These are phyloP conservation scores for Himalopsyche phryganea DNA, from an alignment of 1,140 invertebrate genomes.

Conservation along the genomic window DNA sequence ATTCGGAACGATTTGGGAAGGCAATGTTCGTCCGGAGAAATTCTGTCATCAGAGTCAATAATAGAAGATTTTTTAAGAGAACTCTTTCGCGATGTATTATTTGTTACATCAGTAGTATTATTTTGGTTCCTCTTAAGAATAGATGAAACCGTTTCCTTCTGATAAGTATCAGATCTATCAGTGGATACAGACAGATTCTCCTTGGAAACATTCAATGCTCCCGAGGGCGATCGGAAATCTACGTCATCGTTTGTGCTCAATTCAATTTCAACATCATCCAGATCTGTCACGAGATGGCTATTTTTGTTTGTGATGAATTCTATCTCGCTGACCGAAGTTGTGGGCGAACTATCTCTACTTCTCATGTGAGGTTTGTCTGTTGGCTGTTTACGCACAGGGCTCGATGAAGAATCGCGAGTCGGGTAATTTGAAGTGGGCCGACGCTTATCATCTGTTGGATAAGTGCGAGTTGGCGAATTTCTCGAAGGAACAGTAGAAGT, in stretches of 20 bases:
- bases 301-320: conserved; percentile 42
- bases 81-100: conserved; percentile 41
- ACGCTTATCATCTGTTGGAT: neutral
- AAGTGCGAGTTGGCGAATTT: conserved; percentile 1
- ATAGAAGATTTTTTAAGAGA: conserved; percentile 47
- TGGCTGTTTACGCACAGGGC: neutral
- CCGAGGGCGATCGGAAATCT: conserved; percentile 22
- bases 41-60: conserved; percentile 33
- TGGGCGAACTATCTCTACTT: conserved; percentile 49
- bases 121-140: conserved; percentile 24
- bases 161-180: conserved; percentile 20
- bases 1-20: conserved; percentile 43
- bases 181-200: conserved; percentile 3
- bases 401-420: conserved; percentile 8
- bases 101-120: conserved; percentile 33
- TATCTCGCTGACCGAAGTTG: conserved; percentile 52
- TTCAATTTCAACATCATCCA: conserved; percentile 39
- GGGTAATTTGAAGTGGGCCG: neutral
- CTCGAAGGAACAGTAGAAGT: conserved; percentile 10
- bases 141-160: conserved; percentile 19
- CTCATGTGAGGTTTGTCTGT: conserved; percentile 20
- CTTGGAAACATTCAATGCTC: conserved; percentile 22
- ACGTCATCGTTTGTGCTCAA: conserved; percentile 19
- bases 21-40: conserved; percentile 41
- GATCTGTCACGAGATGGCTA: conserved; percentile 42